Percentiles rank a stretch among this genome's conserved stretches.
Evolutionary conservation across 2,113 vertebrate genomes (phyloP).

Genomic region (Gavialis gangeticus): DNA sequence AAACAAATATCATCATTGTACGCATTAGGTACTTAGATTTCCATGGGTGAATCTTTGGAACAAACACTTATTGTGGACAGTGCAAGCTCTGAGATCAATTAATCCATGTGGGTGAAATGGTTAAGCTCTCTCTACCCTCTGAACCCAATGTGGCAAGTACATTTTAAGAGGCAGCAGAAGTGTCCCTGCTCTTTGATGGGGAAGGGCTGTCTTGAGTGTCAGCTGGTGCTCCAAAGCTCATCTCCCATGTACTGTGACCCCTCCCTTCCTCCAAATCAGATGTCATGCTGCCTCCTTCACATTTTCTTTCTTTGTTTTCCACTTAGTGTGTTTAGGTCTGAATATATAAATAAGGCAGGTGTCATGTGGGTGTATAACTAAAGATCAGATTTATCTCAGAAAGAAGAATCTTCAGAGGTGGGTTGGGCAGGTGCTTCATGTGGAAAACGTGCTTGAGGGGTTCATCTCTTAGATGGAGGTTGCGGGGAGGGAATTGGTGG

Average conservation of each 20-base stretch:
- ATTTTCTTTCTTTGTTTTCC: neutral
- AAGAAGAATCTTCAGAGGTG: accelerated
- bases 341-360: no score
- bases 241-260: neutral
- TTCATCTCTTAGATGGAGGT: no score
- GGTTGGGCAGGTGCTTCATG: accelerated
- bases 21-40: constrained; percentile 18
- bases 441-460: neutral
- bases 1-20: constrained; percentile 19
- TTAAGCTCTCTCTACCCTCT: neutral
- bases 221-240: neutral
- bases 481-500: neutral
- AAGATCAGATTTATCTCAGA: accelerated
- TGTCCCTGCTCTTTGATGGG: neutral
- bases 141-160: neutral
- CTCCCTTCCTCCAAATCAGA: neutral
- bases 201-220: neutral
- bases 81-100: constrained; percentile 44
- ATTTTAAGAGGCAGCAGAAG: neutral
- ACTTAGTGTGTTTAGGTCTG: accelerated
- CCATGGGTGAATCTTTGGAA: constrained; percentile 26
- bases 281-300: neutral
- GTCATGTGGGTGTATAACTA: neutral
- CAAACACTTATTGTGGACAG: constrained; percentile 38
- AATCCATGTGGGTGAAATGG: neutral